Evolutionary conservation across 1,140 invertebrate species (phyloP), one percentile per base, ranked within the genome.

Genomic region (Araneus ventricosus): DNA sequence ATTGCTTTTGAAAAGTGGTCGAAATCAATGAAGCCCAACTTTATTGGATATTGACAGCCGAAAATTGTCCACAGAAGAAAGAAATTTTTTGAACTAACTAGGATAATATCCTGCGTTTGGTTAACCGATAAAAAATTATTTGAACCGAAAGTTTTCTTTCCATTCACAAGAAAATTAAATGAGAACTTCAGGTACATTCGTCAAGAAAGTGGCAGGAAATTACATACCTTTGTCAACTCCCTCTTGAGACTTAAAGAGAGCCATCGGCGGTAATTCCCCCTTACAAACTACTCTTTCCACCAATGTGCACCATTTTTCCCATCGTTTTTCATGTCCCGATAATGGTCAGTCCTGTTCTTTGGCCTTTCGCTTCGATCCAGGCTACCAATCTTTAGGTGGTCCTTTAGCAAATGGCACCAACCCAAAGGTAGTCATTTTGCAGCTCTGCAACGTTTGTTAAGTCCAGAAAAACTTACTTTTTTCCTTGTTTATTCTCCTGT

Each of bases 341-440:
- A 93, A 93, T 93, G 91, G 82, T 79, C 63, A 87, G 91, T 88
- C 84, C 70, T 34, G 41, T 61, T 63, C 59, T 79, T 30, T 57
- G 89, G 52, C n/a, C 63, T 57, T n/a, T 59, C 30, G 30, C 57
- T 90, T 80, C 39, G 75, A 90, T 80, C 67, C 75, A 10, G 6
- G 37, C 34, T 20, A n/a, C 61, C 59, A 63, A 75, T 75, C 67
- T 90, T 90, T 79, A 84, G 90, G 57, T 52, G 90, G 84, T 93
- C 91, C 30, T 93, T 93, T 79, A 79, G 91, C 84, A 93, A 93
- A 93, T 92, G 91, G 91, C 67, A 93, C 91, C 91, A 34, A 24
- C 85, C 34, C 41, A 34, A 93, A 79, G 91, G 91, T 88, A 88
- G 63, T 93, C 91, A 93, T 93, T 93, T 93, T 80, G 85, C 34